phyloP scores from a whole-genome alignment of 2,797 vertebrate species.

The Gymnocypris eckloni region DNA sequence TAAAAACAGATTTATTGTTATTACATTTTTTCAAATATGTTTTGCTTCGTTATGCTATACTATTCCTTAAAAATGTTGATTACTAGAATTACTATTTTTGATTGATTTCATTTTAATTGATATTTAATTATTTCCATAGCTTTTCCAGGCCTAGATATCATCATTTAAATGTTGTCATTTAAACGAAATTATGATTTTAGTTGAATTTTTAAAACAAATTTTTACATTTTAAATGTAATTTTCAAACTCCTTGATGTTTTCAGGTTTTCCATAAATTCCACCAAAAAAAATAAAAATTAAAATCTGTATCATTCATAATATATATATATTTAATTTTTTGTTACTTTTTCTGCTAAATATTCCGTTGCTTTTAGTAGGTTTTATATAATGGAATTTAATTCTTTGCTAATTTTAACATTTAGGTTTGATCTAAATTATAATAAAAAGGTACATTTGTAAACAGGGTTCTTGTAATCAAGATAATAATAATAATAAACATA shows the following conservation, averaged over 20 bases:
- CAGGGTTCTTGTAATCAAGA: not conserved
- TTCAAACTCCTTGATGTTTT: not conserved
- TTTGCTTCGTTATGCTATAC: not conserved
- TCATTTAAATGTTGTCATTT: not conserved
- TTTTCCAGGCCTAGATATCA: not conserved
- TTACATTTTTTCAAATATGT: not conserved
- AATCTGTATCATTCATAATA: not conserved
- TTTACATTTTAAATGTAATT: not conserved
- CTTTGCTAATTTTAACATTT: too few species aligned
- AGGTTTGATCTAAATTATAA: too few species aligned
- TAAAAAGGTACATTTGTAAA: too few species aligned
- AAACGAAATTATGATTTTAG: not conserved
- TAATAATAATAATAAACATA: not conserved
- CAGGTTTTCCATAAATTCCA: not conserved
- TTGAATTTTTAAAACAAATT: not conserved
- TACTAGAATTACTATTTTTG: not conserved
- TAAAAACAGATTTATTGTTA: not conserved
- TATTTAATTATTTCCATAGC: not conserved
- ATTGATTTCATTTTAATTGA: not conserved
- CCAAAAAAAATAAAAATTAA: not conserved
- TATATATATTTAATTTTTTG: too few species aligned
- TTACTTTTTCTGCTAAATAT: too few species aligned
- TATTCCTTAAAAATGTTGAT: not conserved
- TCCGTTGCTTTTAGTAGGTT: too few species aligned
- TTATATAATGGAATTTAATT: too few species aligned